Percentiles rank a stretch among this genome's conserved stretches.
These are phyloP conservation scores for Hiodon tergisus DNA, from an alignment of 2,113 vertebrate species.

Conservation along the genomic window DNA sequence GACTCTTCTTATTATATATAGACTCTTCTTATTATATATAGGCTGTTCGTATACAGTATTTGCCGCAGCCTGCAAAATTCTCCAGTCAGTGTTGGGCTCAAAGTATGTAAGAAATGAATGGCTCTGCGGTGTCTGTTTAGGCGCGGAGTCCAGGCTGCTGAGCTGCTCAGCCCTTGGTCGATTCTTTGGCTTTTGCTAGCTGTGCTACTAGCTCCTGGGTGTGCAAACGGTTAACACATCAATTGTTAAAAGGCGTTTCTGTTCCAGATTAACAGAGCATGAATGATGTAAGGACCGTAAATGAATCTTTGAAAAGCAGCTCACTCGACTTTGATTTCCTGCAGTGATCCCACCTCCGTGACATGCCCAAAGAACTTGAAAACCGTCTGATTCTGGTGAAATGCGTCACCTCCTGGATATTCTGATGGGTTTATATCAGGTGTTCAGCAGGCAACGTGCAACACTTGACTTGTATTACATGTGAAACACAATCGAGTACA, in stretches of 20 bases:
- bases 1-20: too few relatives aligned
- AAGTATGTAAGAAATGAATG: too few relatives aligned
- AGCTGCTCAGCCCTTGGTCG: neutral
- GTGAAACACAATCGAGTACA: constrained; percentile 1
- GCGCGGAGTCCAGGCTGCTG: neutral
- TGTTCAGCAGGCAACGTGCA: neutral
- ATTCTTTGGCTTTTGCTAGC: neutral
- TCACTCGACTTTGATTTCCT: constrained; percentile 25
- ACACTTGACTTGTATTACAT: neutral
- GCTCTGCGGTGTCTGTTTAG: neutral
- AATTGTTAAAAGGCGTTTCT: constrained; percentile 55
- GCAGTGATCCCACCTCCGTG: neutral
- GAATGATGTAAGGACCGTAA: constrained; percentile 51
- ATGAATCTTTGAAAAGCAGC: constrained; percentile 55
- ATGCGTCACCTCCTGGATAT: neutral
- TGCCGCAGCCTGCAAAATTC: too few relatives aligned
- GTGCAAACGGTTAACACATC: constrained; percentile 32
- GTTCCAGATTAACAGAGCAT: constrained; percentile 52
- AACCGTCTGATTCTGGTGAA: neutral
- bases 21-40: too few relatives aligned
- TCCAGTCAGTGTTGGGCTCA: too few relatives aligned
- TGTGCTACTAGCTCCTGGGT: constrained; percentile 25
- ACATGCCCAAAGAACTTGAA: neutral
- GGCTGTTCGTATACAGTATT: too few relatives aligned
- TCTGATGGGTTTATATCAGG: neutral